Conservation (phyloP, 1,140 invertebrate genomes). For the Drosophila bocqueti region DNA sequence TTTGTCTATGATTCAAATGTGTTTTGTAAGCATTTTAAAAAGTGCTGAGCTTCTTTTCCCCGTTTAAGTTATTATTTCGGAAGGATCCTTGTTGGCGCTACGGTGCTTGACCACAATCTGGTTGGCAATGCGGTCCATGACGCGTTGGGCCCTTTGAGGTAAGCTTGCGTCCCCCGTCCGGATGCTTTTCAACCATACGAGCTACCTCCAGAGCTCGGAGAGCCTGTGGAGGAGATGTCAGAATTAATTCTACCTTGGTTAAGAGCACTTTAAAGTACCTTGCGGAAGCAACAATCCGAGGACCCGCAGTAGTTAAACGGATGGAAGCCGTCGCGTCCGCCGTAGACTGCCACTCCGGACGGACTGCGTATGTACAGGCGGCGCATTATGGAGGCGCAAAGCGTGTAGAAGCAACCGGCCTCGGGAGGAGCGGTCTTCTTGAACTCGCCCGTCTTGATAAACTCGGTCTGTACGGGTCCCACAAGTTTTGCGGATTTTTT, state of each 20-base stretch:
- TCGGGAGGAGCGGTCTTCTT: constrained; percentile 99
- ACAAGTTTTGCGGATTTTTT: constrained; percentile 99
- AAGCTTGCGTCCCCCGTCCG: constrained; percentile 94
- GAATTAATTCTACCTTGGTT: background rate
- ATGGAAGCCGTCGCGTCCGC: constrained; percentile 91
- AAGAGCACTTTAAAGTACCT: constrained; percentile 85
- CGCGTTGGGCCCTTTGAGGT: constrained; percentile 96
- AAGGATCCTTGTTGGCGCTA: background rate
- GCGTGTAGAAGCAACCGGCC: constrained; percentile 98
- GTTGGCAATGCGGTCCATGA: constrained; percentile 98
- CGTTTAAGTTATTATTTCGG: background rate
- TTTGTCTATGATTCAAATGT: background rate
- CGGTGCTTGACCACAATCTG: constrained; percentile 92
- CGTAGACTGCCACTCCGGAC: constrained; percentile 98
- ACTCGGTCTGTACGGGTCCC: constrained; percentile 98
- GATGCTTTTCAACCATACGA: constrained; percentile 96
- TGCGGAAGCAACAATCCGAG: constrained; percentile 95
- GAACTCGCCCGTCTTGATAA: constrained; percentile 96
- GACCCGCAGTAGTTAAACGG: constrained; percentile 97
- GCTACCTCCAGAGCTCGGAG: constrained; percentile 96
- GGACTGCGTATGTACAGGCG: constrained; percentile 98
- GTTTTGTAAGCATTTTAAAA: background rate
- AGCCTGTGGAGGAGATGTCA: constrained; percentile 70
- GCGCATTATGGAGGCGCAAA: constrained; percentile 96
- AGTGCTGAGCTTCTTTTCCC: too few species aligned